Conservation (phyloP, 1,140 invertebrate species). For the Meteorus sp. region DNA sequence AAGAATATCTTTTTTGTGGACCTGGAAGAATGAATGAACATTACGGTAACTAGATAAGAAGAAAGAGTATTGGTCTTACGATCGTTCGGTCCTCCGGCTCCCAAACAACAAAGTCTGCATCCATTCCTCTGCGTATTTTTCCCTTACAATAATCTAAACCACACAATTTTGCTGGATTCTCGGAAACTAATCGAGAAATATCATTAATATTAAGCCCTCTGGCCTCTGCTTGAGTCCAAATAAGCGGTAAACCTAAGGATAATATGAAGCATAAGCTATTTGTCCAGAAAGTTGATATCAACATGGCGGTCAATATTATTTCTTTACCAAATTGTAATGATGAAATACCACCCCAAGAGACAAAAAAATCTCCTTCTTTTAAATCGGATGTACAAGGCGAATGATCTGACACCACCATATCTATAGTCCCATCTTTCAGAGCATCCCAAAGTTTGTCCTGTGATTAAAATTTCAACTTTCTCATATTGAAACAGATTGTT, state of each 20-base stretch:
- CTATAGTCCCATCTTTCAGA: slow-evolving; percentile 60
- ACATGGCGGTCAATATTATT: not conserved
- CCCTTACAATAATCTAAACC: slow-evolving; percentile 66
- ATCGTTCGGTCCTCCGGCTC: slow-evolving; percentile 65
- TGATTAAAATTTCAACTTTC: slow-evolving; percentile 30
- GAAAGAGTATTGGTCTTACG: slow-evolving; percentile 40
- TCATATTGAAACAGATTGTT: too few species aligned
- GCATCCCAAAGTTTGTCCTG: slow-evolving; percentile 68
- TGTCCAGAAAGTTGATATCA: slow-evolving; percentile 3
- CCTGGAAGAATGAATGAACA: too few species aligned
- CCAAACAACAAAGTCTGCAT: slow-evolving; percentile 75
- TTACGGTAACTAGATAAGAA: too few species aligned
- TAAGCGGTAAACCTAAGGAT: slow-evolving; percentile 61
- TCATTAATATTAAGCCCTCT: slow-evolving; percentile 60
- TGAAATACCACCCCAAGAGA: slow-evolving; percentile 75
- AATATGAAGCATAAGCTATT: slow-evolving; percentile 11
- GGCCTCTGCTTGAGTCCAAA: slow-evolving; percentile 65
- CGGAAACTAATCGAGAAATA: slow-evolving; percentile 64
- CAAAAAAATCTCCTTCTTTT: slow-evolving; percentile 65
- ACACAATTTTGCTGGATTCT: slow-evolving; percentile 65
- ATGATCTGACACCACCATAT: slow-evolving; percentile 75
- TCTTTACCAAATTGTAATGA: slow-evolving; percentile 70
- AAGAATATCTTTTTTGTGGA: slow-evolving; percentile 55
- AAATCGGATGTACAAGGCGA: slow-evolving; percentile 71
- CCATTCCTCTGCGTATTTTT: slow-evolving; percentile 63